Conservation (phyloP, 2,113 vertebrate genomes). For the Gallinago jamesoni region DNA sequence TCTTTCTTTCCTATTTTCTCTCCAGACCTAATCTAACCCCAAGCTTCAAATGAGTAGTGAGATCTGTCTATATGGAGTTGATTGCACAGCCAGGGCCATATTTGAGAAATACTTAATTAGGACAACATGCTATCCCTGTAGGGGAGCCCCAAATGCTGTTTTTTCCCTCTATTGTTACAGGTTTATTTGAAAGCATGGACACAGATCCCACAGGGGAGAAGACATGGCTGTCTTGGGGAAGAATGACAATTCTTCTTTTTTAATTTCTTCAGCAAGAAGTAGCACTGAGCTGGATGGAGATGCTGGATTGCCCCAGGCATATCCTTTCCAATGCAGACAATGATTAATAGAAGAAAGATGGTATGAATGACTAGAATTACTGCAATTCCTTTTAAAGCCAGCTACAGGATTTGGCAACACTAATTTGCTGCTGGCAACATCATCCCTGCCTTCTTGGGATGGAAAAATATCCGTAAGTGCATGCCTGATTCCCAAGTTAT, state of each 20-base stretch:
- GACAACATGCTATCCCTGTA: neutral
- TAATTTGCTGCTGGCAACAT: neutral
- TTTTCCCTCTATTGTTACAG: neutral
- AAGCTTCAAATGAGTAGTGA: neutral
- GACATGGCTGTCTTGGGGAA: neutral
- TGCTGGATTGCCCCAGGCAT: neutral
- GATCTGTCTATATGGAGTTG: neutral
- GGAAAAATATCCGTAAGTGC: neutral
- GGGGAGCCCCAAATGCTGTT: neutral
- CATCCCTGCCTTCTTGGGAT: neutral
- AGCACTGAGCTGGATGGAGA: neutral
- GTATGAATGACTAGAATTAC: neutral
- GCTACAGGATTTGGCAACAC: neutral
- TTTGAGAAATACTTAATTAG: neutral
- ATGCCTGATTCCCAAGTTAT: neutral
- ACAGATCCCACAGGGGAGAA: neutral
- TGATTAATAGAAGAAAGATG: neutral
- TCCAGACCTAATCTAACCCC: neutral
- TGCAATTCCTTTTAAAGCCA: neutral
- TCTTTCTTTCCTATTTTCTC: neutral
- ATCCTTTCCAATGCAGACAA: neutral
- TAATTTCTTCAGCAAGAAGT: neutral
- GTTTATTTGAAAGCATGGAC: neutral
- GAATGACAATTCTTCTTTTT: neutral
- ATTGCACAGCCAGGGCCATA: neutral